Percentiles rank a stretch among this genome's conserved stretches.
Conservation (phyloP, 1,140 invertebrate species). For the Maniola jurtina region DNA sequence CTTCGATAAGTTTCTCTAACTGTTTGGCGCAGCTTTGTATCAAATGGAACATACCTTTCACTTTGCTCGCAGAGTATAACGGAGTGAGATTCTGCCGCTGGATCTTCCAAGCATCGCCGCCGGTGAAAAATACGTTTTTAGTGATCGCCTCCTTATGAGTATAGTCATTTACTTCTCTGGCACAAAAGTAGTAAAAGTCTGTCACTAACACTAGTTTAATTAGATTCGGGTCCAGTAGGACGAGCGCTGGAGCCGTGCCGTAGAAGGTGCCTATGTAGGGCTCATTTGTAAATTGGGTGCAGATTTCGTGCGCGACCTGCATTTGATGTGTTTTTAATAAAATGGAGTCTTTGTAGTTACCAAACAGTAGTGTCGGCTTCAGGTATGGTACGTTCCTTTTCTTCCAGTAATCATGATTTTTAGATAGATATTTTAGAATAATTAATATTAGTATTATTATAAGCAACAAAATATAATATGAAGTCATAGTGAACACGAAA, state of each 20-base stretch:
- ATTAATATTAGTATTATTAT: neutral
- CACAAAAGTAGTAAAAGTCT: conserved; percentile 10
- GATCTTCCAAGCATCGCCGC: conserved; percentile 38
- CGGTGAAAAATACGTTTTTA: conserved; percentile 34
- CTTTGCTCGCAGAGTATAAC: conserved; percentile 36
- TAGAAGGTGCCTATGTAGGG: conserved; percentile 37
- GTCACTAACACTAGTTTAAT: conserved; percentile 32
- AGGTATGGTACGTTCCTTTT: conserved; percentile 44
- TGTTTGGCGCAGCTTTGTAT: conserved; percentile 14
- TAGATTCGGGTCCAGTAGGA: conserved; percentile 35
- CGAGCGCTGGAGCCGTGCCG: conserved; percentile 35
- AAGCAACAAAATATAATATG: too few species aligned
- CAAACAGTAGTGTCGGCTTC: conserved; percentile 47
- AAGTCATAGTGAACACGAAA: too few species aligned
- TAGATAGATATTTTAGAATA: neutral
- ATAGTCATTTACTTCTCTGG: conserved; percentile 32
- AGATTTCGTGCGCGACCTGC: conserved; percentile 27
- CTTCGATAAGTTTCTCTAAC: conserved; percentile 20
- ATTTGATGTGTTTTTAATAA: conserved; percentile 23
- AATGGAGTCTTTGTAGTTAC: conserved; percentile 47
- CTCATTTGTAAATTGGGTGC: conserved; percentile 30
- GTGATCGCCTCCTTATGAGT: conserved; percentile 28
- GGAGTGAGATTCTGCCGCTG: neutral
- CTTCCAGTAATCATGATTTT: conserved; percentile 54
- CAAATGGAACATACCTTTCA: conserved; percentile 13